These are phyloP conservation scores for Isurus oxyrinchus DNA, from an alignment of 2,113 vertebrate species.

Conservation along the genomic window DNA sequence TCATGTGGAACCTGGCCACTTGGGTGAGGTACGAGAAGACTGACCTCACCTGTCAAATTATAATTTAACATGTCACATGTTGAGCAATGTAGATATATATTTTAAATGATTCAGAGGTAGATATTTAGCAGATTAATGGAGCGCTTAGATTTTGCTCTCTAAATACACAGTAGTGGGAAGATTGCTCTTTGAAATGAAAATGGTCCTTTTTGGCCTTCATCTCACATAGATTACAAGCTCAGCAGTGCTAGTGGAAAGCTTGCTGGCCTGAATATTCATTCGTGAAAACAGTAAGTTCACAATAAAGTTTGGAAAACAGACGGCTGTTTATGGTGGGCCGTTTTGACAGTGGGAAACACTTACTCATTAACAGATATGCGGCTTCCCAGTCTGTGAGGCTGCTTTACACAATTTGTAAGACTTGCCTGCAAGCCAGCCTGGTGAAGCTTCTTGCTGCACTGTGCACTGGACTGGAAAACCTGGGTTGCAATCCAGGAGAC, in stretches of 20 bases:
- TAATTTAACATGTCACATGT: not conserved
- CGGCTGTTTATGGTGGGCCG: not conserved
- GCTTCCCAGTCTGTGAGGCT: not conserved
- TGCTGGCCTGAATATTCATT: not conserved
- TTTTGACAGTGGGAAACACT: not conserved
- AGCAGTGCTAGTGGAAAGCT: not conserved
- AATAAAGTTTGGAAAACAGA: not conserved
- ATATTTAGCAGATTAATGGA: not conserved
- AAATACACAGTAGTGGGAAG: not conserved
- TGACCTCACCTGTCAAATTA: not conserved
- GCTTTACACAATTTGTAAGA: not conserved
- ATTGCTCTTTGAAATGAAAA: not conserved
- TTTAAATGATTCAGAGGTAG: not conserved
- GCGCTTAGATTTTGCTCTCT: not conserved
- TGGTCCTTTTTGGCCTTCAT: not conserved
- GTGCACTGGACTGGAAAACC: not conserved
- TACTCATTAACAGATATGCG: not conserved
- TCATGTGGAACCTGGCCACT: not conserved
- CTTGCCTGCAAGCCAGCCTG: not conserved
- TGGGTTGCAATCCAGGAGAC: not conserved
- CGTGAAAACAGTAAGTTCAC: not conserved
- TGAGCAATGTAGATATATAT: not conserved
- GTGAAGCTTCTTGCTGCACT: not conserved
- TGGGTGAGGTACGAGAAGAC: not conserved
- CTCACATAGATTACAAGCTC: not conserved